These are phyloP conservation scores for Plutella xylostella DNA, from an alignment of 2,888 invertebrate species.

Conservation along the genomic window DNA sequence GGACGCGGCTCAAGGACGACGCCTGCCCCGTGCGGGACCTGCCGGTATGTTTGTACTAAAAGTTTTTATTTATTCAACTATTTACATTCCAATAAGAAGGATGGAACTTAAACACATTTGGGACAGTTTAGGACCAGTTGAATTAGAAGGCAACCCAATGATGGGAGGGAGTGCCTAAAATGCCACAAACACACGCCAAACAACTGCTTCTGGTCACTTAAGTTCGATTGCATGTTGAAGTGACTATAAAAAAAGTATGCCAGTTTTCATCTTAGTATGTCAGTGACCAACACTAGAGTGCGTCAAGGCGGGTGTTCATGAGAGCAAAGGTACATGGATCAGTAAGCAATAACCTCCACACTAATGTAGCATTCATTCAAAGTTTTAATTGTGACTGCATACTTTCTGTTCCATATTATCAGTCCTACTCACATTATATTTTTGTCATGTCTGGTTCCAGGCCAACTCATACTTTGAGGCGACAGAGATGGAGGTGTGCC, in stretches of 20 bases:
- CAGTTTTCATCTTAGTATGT: not conserved
- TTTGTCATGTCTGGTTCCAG: conserved; percentile 1
- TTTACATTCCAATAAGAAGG: not conserved
- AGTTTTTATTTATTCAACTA: not conserved
- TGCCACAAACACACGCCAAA: no score
- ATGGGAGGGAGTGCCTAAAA: no score
- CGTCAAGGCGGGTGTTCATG: not conserved
- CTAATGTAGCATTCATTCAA: no score
- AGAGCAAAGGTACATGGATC: no score
- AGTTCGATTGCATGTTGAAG: not conserved
- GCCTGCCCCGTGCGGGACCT: conserved; percentile 23
- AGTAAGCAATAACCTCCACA: no score
- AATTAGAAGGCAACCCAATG: no score
- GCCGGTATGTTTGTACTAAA: conserved; percentile 22
- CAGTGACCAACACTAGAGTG: not conserved
- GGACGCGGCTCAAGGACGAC: conserved; percentile 25
- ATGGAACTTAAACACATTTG: no score
- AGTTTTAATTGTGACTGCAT: not conserved
- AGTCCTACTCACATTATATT: no score
- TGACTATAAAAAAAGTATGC: not conserved
- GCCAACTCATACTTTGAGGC: not conserved
- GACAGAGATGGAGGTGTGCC: conserved; percentile 23
- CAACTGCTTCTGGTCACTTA: not conserved
- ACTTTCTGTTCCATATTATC: not conserved
- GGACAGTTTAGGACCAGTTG: no score